phyloP scores from a whole-genome alignment of 1,140 invertebrate species.

The Trichonephila clavata region DNA sequence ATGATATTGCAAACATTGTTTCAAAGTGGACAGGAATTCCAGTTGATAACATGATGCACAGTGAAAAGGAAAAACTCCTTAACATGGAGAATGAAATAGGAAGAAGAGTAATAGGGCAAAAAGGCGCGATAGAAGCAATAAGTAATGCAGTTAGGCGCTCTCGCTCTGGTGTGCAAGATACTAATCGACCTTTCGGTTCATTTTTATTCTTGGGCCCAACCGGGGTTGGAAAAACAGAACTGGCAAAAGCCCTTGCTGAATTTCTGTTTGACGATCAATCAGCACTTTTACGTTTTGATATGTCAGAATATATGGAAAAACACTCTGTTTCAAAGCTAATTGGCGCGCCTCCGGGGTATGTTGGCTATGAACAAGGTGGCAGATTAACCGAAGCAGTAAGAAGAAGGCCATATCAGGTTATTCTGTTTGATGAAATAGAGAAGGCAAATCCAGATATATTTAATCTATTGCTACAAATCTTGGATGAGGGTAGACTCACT shows the following conservation, averaged over 20 bases:
- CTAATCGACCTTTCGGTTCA: constrained; percentile 73
- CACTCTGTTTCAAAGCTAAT: constrained; percentile 83
- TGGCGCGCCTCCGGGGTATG: constrained; percentile 84
- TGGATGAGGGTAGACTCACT: constrained; percentile 83
- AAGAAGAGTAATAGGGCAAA: too few relatives aligned
- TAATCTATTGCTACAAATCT: constrained; percentile 83
- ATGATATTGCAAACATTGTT: too few relatives aligned
- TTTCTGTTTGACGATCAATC: constrained; percentile 78
- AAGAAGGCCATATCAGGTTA: too few relatives aligned
- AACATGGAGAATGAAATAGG: too few relatives aligned
- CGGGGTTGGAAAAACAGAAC: constrained; percentile 84
- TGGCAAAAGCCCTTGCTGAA: constrained; percentile 82
- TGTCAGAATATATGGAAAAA: constrained; percentile 83
- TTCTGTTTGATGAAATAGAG: constrained; percentile 83
- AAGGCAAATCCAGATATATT: constrained; percentile 84
- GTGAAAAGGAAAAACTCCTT: too few relatives aligned
- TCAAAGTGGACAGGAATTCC: too few relatives aligned
- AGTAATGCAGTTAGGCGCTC: too few relatives aligned
- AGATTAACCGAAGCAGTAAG: too few relatives aligned
- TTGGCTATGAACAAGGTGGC: constrained; percentile 75
- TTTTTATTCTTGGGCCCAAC: constrained; percentile 83
- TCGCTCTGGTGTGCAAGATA: too few relatives aligned
- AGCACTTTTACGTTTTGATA: constrained; percentile 82
- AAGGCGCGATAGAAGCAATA: too few relatives aligned
- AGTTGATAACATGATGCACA: too few relatives aligned